Evolutionary conservation across 2,797 vertebrate genomes (phyloP), one percentile per base, ranked within the genome.

Genomic region (Sphaeramia orbicularis): DNA sequence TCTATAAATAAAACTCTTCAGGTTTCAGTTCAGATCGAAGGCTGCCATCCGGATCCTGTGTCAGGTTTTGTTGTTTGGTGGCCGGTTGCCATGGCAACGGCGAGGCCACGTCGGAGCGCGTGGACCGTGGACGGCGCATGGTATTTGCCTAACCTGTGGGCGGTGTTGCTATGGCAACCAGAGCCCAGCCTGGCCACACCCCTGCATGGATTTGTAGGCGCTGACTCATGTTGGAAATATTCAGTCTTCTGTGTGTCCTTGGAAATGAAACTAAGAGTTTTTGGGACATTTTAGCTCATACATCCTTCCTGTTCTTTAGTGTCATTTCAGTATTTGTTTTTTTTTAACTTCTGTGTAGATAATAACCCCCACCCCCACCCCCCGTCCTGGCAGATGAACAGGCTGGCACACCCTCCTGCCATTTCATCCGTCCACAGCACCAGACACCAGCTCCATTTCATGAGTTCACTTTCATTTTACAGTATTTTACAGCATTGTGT

Each of bases 171-270:
- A 83, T 67, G 65, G 92, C 66, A 89, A 94, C 91, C 74, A 48
- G 54, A 78, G 82, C 61, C 64, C 49, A 1, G 81, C 48, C 24
- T 73, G 81, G 70, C 90, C 93, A 94, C 94, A 85, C 93, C 94
- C 91, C 76, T 53, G 30, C 71, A 70, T 70, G 89, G 76, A 30
- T 78, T 74, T 65, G 54, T 57, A 76, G 73, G 84, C 55, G 16
- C 62, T 94, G 92, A 95, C 64, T 94, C 92, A 94, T 71, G 6
- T 1, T 35, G 16, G 35, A 92, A 84, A 85, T 81, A 89, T 86
- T 82, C 36, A 40, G n/a, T n/a, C n/a, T n/a, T n/a, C n/a, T n/a
- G n/a, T n/a, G n/a, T n/a, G n/a, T n/a, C n/a, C n/a, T n/a, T n/a
- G n/a, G n/a, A n/a, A n/a, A n/a, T n/a, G n/a, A n/a, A n/a, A n/a